Percentiles rank a stretch among this genome's conserved stretches.
phyloP scores from a whole-genome alignment of 2,888 invertebrate species.

The Griposia aprilina region DNA sequence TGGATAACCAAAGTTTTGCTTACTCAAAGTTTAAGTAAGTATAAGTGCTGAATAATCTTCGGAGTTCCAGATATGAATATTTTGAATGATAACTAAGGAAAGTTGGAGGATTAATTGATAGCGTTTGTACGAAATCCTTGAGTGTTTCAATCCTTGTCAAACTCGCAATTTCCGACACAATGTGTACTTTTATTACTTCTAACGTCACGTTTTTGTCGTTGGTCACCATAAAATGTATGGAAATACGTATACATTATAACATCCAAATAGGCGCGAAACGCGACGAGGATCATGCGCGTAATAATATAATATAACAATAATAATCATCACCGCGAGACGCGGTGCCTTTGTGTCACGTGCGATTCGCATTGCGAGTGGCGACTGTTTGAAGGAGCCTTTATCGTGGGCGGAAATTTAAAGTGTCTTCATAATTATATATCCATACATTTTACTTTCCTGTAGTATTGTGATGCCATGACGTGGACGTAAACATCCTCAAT shows the following conservation, averaged over 20 bases:
- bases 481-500: not conserved
- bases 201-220: too few species aligned
- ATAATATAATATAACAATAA: too few species aligned
- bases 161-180: not conserved
- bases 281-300: too few species aligned
- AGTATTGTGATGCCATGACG: too few species aligned
- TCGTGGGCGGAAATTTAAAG: not conserved
- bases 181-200: too few species aligned
- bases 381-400: too few species aligned
- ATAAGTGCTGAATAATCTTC: conserved; percentile 32
- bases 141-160: too few species aligned
- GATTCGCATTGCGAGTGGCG: too few species aligned
- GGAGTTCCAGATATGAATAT: conserved; percentile 30
- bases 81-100: conserved; percentile 8
- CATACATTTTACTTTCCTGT: too few species aligned
- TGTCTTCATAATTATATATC: not conserved
- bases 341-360: too few species aligned
- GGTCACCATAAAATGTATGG: not conserved
- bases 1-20: conserved; percentile 23
- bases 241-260: not conserved
- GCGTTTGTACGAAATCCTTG: not conserved
- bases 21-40: conserved; percentile 9
- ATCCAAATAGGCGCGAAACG: too few species aligned
- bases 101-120: not conserved
- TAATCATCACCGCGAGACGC: too few species aligned